These are phyloP conservation scores for Epizoanthus stellaris DNA, from an alignment of 92 coral and sea anemone species.

Conservation along the genomic window DNA sequence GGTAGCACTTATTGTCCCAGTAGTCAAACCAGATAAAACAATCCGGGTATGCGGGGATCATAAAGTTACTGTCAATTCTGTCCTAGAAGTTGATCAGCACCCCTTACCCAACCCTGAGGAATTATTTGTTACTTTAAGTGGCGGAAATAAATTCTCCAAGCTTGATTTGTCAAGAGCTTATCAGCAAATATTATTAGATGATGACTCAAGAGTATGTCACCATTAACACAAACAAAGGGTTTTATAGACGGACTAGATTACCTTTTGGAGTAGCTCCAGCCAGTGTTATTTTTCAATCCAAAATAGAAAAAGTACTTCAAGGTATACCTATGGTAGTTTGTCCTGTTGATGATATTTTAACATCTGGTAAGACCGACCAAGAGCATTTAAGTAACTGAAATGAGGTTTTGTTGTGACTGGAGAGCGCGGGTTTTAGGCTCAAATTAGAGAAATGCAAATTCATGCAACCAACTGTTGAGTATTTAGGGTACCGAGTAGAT, in stretches of 20 bases:
- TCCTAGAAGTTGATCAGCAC: not conserved
- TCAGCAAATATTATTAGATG: conserved; percentile 18
- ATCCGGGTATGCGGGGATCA: not conserved
- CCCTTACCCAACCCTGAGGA: conserved; percentile 7
- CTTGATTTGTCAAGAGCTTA: conserved; percentile 16
- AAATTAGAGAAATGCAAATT: no score
- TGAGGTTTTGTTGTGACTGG: no score
- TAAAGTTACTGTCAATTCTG: not conserved
- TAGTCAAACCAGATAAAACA: not conserved
- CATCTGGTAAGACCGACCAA: not conserved
- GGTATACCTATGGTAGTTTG: conserved; percentile 35
- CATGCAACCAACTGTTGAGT: no score
- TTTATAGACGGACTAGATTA: conserved; percentile 9
- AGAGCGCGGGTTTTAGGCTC: no score
- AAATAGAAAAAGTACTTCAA: conserved; percentile 32
- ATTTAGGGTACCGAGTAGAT: no score
- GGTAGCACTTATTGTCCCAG: not conserved
- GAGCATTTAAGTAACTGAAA: no score
- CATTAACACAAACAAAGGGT: conserved; percentile 26
- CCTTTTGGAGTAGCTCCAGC: not conserved
- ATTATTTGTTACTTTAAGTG: not conserved
- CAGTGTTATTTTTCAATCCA: conserved; percentile 25
- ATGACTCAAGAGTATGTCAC: conserved; percentile 23
- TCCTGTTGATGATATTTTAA: conserved; percentile 13
- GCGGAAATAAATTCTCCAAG: conserved; percentile 3